A percentile compares a stretch with the other conserved stretches of the same genome.
phyloP scores from a whole-genome alignment of 2,888 invertebrate species.

The Eupithecia vulgata region DNA sequence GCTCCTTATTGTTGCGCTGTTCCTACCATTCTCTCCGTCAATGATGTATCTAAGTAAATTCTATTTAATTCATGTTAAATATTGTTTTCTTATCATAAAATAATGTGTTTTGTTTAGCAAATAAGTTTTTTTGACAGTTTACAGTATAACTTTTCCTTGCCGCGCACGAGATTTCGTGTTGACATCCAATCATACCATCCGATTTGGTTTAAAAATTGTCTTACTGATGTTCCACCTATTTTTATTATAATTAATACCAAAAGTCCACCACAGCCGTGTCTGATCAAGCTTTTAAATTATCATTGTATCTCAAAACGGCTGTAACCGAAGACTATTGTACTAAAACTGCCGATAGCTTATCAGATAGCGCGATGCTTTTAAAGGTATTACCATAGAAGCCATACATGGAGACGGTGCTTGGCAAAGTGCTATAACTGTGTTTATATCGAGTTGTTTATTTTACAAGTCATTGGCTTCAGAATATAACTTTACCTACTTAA shows the following conservation, averaged over 20 bases:
- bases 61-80: background rate
- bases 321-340: conserved; percentile 26
- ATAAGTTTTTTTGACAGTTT: background rate
- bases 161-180: background rate
- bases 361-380: conserved; percentile 27
- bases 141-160: background rate
- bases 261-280: conserved; percentile 25
- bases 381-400: background rate
- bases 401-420: background rate
- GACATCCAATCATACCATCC: background rate
- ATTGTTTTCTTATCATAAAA: background rate
- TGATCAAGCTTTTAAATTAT: conserved; percentile 32
- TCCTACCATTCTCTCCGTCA: background rate
- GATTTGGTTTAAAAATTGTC: background rate
- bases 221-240: background rate
- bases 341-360: conserved; percentile 35
- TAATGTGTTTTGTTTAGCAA: background rate
- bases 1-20: conserved; percentile 9
- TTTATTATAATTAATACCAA: background rate
- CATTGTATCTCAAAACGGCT: conserved; percentile 28
- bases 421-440: background rate
- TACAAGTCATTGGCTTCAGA: background rate
- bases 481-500: background rate
- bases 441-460: conserved; percentile 3
- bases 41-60: background rate